Base-by-base conservation (phyloP, 2,797 vertebrate species). In the Scomberomorus guttatus region DNA sequence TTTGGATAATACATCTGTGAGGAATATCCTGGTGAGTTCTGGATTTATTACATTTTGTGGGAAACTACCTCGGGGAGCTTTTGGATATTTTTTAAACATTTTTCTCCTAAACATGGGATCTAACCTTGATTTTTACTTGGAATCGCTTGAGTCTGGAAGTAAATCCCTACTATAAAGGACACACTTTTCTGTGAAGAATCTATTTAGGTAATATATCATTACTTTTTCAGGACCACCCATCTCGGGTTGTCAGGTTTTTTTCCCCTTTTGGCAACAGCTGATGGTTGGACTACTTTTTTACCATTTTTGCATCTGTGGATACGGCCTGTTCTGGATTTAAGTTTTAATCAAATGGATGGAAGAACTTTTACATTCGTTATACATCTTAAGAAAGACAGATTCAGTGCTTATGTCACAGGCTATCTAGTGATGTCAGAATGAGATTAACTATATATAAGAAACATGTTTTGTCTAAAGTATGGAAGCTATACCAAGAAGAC, bases 11-110 rank as follows among this genome's bases (percentile, higher is more conserved):
- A 94, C 93, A 90, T 92, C 91, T 83, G 71, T 91, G 91, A 87
- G 95, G 92, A 95, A 94, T 95, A 95, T 94, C 90, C 94, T 79
- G 91, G 91, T 95, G 92, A 93, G 92, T 94, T 94, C 87, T 94
- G 94, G 94, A 95, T 93, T 92, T 93, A 93, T 93, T 90, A 84
- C 90, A 89, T 90, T 91, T 89, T 93, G 85, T 84, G 86, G 91
- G 90, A 90, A 93, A 80, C 79, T 93, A 92, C 93, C 88, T 18
- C 79, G 83, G 87, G 92, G 91, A 95, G 85, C 93, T 89, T 85
- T 72, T 90, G 93, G 95, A 95, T 95, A 92, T 91, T 91, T 93
- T 81, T 80, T 72, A 71, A 85, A 64, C 68, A 58, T 81, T 89
- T 91, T 90, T 89, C 83, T 83, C 74, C 82, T 79, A 79, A 93